These are phyloP conservation scores for Oncorhynchus masou DNA, from an alignment of 2,113 vertebrate species.

Conservation along the genomic window DNA sequence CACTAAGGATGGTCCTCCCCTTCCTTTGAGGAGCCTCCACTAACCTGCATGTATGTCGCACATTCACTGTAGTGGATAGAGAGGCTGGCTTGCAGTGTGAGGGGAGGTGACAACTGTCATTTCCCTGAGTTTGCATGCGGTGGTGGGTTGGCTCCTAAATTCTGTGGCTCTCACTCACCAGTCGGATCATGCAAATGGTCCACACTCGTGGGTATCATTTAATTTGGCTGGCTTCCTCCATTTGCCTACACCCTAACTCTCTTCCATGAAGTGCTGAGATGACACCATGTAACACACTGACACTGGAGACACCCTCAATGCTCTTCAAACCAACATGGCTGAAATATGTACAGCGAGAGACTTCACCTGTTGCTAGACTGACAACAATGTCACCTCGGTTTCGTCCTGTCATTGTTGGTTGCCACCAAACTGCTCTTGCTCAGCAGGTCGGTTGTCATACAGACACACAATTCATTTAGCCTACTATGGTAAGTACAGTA, in stretches of 20 bases:
- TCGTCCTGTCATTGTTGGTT: neutral
- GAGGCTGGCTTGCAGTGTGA: neutral
- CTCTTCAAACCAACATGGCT: neutral
- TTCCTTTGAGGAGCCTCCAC: too few species aligned
- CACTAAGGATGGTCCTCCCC: too few species aligned
- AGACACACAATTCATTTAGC: neutral
- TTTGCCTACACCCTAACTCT: too few species aligned
- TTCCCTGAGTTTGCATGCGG: constrained; percentile 47
- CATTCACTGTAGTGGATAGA: too few species aligned
- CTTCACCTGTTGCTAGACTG: neutral
- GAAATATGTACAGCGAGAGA: neutral
- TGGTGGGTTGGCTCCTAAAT: constrained; percentile 11
- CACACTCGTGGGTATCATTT: constrained; percentile 13
- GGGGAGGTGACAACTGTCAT: constrained; percentile 8
- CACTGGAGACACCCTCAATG: too few species aligned
- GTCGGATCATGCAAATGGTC: constrained; percentile 47
- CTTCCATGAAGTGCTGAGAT: too few species aligned
- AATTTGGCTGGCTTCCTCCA: neutral
- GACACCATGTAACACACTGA: too few species aligned
- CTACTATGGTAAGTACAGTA: neutral
- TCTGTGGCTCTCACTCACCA: constrained; percentile 27
- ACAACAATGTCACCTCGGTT: neutral
- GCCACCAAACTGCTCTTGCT: too few species aligned
- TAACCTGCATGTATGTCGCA: too few species aligned
- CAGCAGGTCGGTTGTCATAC: too few species aligned